phyloP scores from a whole-genome alignment of 1,140 invertebrate genomes.

The Adelges cooleyi region DNA sequence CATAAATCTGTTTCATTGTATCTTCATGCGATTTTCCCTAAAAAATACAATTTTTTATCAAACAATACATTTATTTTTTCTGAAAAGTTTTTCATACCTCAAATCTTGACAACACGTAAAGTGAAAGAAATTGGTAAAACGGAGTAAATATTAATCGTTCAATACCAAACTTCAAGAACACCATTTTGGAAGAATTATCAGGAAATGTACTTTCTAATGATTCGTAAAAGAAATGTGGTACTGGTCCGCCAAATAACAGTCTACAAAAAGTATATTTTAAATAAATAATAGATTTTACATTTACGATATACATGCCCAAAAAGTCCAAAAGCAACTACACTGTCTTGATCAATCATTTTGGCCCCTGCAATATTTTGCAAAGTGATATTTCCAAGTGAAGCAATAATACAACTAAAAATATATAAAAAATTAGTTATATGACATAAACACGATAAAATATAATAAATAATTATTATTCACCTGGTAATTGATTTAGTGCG shows the following conservation, averaged over 20 bases:
- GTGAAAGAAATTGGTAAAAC: slow-evolving; percentile 51
- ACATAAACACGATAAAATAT: neutral
- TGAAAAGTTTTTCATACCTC: slow-evolving; percentile 40
- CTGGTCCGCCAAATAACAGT: slow-evolving; percentile 55
- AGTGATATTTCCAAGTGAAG: slow-evolving; percentile 50
- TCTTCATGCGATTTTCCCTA: slow-evolving; percentile 51
- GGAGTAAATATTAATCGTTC: slow-evolving; percentile 58
- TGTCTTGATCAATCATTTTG: slow-evolving; percentile 48
- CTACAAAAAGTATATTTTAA: slow-evolving; percentile 38
- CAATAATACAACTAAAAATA: slow-evolving; percentile 41
- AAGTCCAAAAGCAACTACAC: slow-evolving; percentile 52
- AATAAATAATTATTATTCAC: neutral
- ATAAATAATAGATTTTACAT: neutral
- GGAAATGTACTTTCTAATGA: slow-evolving; percentile 43
- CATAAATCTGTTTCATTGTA: slow-evolving; percentile 46
- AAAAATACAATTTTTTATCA: neutral
- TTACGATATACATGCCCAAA: slow-evolving; percentile 47
- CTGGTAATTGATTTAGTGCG: slow-evolving; percentile 29
- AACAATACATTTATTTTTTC: neutral
- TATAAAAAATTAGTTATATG: neutral
- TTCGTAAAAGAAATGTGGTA: slow-evolving; percentile 60
- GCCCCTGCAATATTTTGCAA: slow-evolving; percentile 51
- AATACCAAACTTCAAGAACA: slow-evolving; percentile 47
- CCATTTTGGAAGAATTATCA: slow-evolving; percentile 41
- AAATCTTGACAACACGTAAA: slow-evolving; percentile 55